Base-by-base conservation (phyloP, 2,888 invertebrate species). In the Cylloceria caligata region DNA sequence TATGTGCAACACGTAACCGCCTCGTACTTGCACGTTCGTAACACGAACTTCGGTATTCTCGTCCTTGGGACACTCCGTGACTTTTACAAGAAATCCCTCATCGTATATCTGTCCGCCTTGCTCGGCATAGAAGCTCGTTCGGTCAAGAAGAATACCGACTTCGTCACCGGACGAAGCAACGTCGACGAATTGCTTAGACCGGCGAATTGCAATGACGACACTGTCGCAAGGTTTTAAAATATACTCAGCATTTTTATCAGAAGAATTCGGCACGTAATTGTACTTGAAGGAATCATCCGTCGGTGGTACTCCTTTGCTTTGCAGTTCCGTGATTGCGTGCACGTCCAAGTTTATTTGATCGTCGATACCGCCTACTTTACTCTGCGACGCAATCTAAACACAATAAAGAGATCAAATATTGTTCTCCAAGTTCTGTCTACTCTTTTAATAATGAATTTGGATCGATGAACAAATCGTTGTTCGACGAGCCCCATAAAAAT, bases 41-140 rank as follows among this genome's bases (percentile, higher is more conserved):
- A 99, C 97, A 16, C 96, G 95, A 92, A 99, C 97, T 94, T 99
- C 99, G 11, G 96, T 96, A 92, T 95, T 96, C 90, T 93, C 86
- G 9, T 84, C 71, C 34, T 83, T 85, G 87, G 94, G 95, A 91
- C 98, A 98, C 92, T 98, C 97, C 77, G 94, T 95, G 5, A 94
- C 92, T 94, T 98, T 98, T 0, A 96, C 96, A 92, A 99, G 94
- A 87, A 96, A 98, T 24, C 99, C 99, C 90, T 97, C 97, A 92
- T 99, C 99, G 92, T 95, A 99, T 88, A 98, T 99, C 94, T 99
- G 99, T 13, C 99, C 99, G 83, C 99, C 99, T 93, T 99, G 98
- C 93, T 99, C 99, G 0, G 99, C 99, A 93, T 99, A 99, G 93
- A 99, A 99, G 92, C 95, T 97, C 0, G 99, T 99, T 88, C 94